Evolutionary conservation across 2,888 invertebrate genomes (phyloP).

Genomic region (Philereme transversata): DNA sequence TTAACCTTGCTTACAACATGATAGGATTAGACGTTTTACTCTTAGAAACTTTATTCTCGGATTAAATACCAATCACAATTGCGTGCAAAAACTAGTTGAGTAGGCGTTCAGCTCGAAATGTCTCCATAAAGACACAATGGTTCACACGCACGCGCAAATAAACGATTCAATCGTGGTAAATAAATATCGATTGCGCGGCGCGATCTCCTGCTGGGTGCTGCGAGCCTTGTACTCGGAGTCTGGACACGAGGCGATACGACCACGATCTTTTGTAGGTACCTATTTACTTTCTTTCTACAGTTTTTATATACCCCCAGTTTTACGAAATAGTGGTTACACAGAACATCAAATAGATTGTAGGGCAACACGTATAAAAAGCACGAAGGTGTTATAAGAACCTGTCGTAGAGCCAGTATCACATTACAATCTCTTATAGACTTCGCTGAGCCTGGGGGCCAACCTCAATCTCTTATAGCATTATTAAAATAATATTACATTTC

Average conservation of each 20-base stretch:
- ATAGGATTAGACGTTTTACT: no score
- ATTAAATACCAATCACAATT: background rate
- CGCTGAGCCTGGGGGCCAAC: background rate
- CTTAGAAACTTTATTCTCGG: no score
- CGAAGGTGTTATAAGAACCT: background rate
- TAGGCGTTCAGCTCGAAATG: conserved; percentile 13
- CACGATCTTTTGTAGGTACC: background rate
- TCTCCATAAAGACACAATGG: conserved; percentile 27
- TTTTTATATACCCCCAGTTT: no score
- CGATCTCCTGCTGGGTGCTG: conserved; percentile 61
- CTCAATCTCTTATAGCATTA: no score
- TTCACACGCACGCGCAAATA: conserved; percentile 49
- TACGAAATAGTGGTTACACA: no score
- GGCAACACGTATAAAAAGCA: no score
- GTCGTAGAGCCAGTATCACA: background rate
- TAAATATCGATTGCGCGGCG: conserved; percentile 71
- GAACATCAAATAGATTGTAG: no score
- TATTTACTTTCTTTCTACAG: background rate
- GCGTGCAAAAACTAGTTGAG: conserved; percentile 22
- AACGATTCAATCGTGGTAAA: conserved; percentile 62
- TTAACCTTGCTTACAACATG: no score
- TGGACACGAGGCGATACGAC: conserved; percentile 18
- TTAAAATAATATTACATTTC: no score
- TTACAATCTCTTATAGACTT: background rate
- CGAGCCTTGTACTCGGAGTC: conserved; percentile 38